Base-by-base conservation (phyloP, 2,113 vertebrate species). In the Tinamus guttatus region DNA sequence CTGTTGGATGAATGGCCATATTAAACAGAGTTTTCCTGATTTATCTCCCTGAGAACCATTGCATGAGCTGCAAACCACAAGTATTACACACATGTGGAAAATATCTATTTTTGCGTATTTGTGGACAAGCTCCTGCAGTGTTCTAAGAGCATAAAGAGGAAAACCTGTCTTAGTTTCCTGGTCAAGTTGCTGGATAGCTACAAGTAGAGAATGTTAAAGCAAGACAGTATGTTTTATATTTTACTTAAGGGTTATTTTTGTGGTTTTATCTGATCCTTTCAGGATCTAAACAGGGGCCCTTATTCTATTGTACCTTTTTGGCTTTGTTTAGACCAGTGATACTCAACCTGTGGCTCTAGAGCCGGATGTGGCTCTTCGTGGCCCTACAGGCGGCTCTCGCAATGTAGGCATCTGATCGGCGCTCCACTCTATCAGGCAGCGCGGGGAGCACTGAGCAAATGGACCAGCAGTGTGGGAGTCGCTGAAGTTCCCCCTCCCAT, bases 241-340 rank as follows among this genome's bases (percentile, higher is more conserved):
- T 97, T 97, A 96, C 96, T 94, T 96, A 97, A 96, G 95, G 97
- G 95, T 97, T 96, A 93, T 97, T 96, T 97, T 94, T 97, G 94
- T 97, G 95, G 97, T 97, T 97, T 97, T 97, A 96, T 97, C 96
- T 97, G 96, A 97, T 97, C 97, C 97, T 96, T 92, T 95, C 63
- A 97, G 97, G 97, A 97, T 97, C 97, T 73, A 96, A 97, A 97
- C 96, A 96, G 95, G 96, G 96, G 95, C 97, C 97, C 97, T 97
- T 97, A 97, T 97, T 96, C 96, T 97, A 97, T 97, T 97, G 96
- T 97, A 97, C 97, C 97, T 97, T 97, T 97, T 97, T 97, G 97
- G 97, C 97, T 97, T 97, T 97, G 97, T 97, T 97, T 97, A 97
- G 97, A 97, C 97, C 97, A 97, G 97, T 97, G 97, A 97, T 97